A percentile compares a stretch with the other conserved stretches of the same genome.
phyloP scores from a whole-genome alignment of 2,888 invertebrate genomes.

The Spialia ferax region DNA sequence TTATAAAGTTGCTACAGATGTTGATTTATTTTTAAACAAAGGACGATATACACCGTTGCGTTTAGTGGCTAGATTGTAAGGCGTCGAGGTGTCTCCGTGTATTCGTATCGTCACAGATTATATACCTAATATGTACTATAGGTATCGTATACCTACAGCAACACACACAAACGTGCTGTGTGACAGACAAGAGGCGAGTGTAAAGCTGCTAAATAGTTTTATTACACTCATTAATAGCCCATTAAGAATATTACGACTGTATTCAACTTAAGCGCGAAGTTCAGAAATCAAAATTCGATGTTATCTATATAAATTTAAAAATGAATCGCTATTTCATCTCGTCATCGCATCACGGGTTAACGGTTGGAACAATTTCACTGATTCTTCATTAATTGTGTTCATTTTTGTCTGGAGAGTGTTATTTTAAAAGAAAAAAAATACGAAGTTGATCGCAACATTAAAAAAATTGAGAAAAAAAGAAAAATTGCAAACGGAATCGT shows the following conservation, averaged over 20 bases:
- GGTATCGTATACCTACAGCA: not conserved
- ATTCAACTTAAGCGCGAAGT: not conserved
- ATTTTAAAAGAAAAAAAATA: too few species aligned
- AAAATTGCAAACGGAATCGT: too few species aligned
- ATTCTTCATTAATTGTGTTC: too few species aligned
- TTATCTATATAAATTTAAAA: too few species aligned
- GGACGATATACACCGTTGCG: constrained; percentile 14
- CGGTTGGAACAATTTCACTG: too few species aligned
- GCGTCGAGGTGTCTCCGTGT: constrained; percentile 65
- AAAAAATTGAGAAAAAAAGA: too few species aligned
- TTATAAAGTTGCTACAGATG: constrained; percentile 17
- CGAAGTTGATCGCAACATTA: too few species aligned
- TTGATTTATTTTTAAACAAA: constrained; percentile 33
- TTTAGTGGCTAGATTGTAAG: constrained; percentile 49
- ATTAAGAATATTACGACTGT: not conserved
- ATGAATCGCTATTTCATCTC: too few species aligned
- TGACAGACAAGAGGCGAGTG: constrained; percentile 24
- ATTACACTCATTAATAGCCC: not conserved
- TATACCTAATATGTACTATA: too few species aligned
- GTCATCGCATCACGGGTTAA: too few species aligned
- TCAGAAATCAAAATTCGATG: too few species aligned
- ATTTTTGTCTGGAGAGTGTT: too few species aligned
- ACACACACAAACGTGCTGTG: constrained; percentile 16
- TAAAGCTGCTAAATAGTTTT: constrained; percentile 21
- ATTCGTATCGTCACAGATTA: constrained; percentile 32